Conservation (phyloP, 53 echinoderm and acorn worm genomes). For the Paelopatides confundens region DNA sequence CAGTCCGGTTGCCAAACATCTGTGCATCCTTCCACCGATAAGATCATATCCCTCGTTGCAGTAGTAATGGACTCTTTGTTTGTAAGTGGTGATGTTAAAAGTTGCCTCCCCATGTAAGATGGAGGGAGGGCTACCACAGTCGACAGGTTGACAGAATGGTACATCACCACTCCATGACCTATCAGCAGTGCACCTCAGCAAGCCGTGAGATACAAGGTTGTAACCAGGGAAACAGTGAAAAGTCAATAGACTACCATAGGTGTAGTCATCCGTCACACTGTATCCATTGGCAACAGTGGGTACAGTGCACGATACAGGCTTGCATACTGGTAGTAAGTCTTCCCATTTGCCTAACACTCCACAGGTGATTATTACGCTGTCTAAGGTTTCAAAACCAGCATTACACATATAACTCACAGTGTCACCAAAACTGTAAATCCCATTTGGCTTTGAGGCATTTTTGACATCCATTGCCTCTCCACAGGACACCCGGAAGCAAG, state of each 20-base stretch:
- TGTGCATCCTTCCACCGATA: slow-evolving; percentile 33
- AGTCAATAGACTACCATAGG: slow-evolving; percentile 41
- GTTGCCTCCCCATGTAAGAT: slow-evolving; percentile 54
- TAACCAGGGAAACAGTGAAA: slow-evolving; percentile 63
- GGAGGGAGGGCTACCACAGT: slow-evolving; percentile 35
- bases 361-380: slow-evolving; percentile 49
- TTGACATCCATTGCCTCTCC: slow-evolving; percentile 28
- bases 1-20: slow-evolving; percentile 61
- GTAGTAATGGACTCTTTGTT: slow-evolving; percentile 61
- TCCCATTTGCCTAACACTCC: slow-evolving; percentile 58
- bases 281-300: not conserved
- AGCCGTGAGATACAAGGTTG: not conserved
- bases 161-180: not conserved
- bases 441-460: slow-evolving; percentile 40
- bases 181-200: slow-evolving; percentile 57
- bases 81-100: slow-evolving; percentile 49
- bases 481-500: slow-evolving; percentile 66
- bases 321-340: not conserved
- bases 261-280: slow-evolving; percentile 25
- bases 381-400: slow-evolving; percentile 70
- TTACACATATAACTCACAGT: slow-evolving; percentile 69
- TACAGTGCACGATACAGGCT: not conserved
- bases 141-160: not conserved
- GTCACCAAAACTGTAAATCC: slow-evolving; percentile 54
- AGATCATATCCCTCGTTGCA: slow-evolving; percentile 74